A percentile compares a stretch with the other conserved stretches of the same genome.
Evolutionary conservation across 2,888 invertebrate genomes (phyloP).

Genomic region (Polydrusus cervinus): DNA sequence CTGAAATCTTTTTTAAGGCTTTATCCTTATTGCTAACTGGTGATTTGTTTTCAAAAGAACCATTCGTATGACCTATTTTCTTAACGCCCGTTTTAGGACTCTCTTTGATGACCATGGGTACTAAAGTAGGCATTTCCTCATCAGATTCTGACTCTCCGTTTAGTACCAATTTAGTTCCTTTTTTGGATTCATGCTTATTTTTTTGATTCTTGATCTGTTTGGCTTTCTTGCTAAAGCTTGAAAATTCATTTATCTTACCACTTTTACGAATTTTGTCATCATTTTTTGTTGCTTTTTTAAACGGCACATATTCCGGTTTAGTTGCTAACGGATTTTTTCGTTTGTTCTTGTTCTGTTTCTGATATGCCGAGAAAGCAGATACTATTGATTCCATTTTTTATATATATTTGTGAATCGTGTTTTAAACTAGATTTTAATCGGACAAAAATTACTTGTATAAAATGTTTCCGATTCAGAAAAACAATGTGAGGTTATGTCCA

Average conservation of each 20-base stretch:
- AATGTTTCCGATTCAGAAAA: background rate
- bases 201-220: conserved; percentile 25
- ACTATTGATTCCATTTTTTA: conserved; percentile 34
- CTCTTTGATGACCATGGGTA: conserved; percentile 42
- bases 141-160: conserved; percentile 21
- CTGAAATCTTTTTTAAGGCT: background rate
- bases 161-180: conserved; percentile 10
- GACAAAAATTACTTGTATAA: background rate
- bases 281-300: conserved; percentile 31
- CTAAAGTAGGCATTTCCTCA: conserved; percentile 54
- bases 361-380: conserved; percentile 56
- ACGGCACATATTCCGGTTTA: conserved; percentile 7
- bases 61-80: background rate
- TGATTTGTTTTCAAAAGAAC: background rate
- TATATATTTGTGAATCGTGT: background rate
- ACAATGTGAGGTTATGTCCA: background rate
- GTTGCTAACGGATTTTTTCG: conserved; percentile 32
- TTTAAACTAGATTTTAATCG: background rate
- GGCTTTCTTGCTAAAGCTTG: background rate
- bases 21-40: background rate
- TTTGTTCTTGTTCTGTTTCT: conserved; percentile 47
- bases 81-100: conserved; percentile 7
- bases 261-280: background rate
- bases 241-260: background rate
- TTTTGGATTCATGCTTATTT: background rate